These are phyloP conservation scores for Gyps fulvus DNA, from an alignment of 2,113 vertebrate genomes.

Conservation along the genomic window DNA sequence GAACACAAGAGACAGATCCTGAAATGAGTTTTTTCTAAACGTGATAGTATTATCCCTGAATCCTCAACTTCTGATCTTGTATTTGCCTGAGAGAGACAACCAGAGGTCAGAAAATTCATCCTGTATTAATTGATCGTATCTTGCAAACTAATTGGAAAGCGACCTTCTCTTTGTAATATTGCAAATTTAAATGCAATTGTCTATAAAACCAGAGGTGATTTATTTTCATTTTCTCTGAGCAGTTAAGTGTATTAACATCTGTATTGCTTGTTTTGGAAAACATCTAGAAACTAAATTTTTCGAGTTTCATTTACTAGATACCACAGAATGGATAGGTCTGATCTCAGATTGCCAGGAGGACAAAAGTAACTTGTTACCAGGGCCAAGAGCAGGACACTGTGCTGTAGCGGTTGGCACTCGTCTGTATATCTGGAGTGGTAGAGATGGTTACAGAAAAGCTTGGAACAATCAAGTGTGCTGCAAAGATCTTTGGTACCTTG, in stretches of 20 bases:
- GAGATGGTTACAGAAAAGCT: constrained; percentile 92
- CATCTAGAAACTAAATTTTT: background rate
- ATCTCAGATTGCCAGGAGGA: constrained; percentile 82
- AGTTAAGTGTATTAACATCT: background rate
- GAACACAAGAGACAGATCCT: background rate
- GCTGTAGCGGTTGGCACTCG: constrained; percentile 86
- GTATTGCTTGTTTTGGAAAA: constrained; percentile 9
- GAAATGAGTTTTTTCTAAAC: background rate
- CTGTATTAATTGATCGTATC: background rate
- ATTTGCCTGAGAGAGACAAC: background rate
- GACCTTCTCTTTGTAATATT: background rate
- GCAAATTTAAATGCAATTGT: background rate
- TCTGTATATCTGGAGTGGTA: constrained; percentile 96
- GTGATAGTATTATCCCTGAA: background rate
- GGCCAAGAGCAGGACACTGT: constrained; percentile 92
- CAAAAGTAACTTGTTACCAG: constrained; percentile 78
- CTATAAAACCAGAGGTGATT: background rate
- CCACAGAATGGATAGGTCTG: constrained; percentile 83
- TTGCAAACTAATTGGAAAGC: background rate
- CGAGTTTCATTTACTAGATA: constrained; percentile 76
- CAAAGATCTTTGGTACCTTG: constrained; percentile 98
- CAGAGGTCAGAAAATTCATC: background rate
- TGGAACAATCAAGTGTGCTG: constrained; percentile 98
- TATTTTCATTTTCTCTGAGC: background rate
- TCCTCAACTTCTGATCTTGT: background rate